Evolutionary conservation across 35 echinoderm and acorn worm species (phyloP), one percentile per base, ranked within the genome.

Genomic region (Hemicentrotus pulcherrimus): DNA sequence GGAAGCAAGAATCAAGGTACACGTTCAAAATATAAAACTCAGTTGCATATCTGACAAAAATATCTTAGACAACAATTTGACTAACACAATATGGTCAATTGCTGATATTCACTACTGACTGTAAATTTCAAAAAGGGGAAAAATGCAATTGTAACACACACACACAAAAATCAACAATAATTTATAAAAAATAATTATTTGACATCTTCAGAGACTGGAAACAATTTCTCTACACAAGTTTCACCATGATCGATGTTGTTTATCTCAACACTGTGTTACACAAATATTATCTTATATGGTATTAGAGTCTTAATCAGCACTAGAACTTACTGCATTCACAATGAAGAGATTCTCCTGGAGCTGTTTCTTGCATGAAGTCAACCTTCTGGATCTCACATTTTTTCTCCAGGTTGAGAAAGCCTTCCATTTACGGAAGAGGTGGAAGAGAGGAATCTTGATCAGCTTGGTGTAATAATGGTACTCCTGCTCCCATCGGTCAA

Each of bases 401-500:
- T 97, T 99, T 48, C 97, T 97, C 97, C 98, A 99, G 24, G 96
- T 97, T 18, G 95, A 97, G 88, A 99, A 99, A 16, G 98, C 98
- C 88, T 99, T 99, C 98, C 98, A 99, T 88, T 97, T 99, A 32
- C 98, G 97, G 95, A 99, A 99, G 41, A 97, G 95, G 0, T 95
- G 86, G 96, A 99, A 97, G 6, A 96, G 91, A 32, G 97, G 98
- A 45, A 99, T 99, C 85, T 96, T 91, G 86, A 97, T 94, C 0
- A 97, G 94, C 60, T 96, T 94, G 71, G 95, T 99, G 95, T 97
- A 99, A 87, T 95, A 97, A 31, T 96, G 91, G 61, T 99, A 99
- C 94, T 99, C 98, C 88, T 99, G 97, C 91, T 99, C 98, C 98
- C 98, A 99, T 5, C 98, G 95, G 92, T 99, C 97, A 35, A 99